Percentiles rank a stretch among this genome's conserved stretches.
Evolutionary conservation across 2,113 vertebrate genomes (phyloP).

Genomic region (Phoenicopterus ruber): DNA sequence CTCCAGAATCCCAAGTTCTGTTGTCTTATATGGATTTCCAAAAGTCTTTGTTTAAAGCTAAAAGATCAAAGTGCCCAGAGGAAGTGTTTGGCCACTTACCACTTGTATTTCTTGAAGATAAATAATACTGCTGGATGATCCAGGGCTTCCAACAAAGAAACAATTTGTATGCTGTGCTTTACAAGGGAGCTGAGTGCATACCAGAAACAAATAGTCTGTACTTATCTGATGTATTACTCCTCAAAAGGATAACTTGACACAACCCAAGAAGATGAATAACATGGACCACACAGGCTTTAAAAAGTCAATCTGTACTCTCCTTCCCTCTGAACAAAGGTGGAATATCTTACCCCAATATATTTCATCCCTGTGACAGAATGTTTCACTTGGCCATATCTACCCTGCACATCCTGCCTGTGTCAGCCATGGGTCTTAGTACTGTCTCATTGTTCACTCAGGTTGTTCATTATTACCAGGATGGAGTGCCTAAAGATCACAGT

Average conservation of each 20-base stretch:
- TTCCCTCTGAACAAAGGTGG: background rate
- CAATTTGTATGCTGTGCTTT: background rate
- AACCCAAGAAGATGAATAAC: background rate
- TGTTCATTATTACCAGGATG: background rate
- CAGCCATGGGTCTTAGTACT: background rate
- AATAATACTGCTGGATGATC: background rate
- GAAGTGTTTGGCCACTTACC: background rate
- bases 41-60: background rate
- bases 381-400: background rate
- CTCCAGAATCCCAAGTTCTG: background rate
- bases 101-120: conserved; percentile 1
- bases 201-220: conserved; percentile 32
- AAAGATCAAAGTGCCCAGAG: background rate
- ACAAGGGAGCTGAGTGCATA: background rate
- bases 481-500: background rate
- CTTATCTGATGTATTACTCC: conserved; percentile 38
- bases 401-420: background rate
- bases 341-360: background rate
- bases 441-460: background rate
- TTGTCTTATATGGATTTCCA: background rate
- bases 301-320: background rate
- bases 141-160: conserved; percentile 24
- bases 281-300: conserved; percentile 12
- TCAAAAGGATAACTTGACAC: conserved; percentile 19
- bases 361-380: background rate